Evolutionary conservation across 2,888 invertebrate genomes (phyloP), one percentile per base, ranked within the genome.

Genomic region (Nudaria mundana): DNA sequence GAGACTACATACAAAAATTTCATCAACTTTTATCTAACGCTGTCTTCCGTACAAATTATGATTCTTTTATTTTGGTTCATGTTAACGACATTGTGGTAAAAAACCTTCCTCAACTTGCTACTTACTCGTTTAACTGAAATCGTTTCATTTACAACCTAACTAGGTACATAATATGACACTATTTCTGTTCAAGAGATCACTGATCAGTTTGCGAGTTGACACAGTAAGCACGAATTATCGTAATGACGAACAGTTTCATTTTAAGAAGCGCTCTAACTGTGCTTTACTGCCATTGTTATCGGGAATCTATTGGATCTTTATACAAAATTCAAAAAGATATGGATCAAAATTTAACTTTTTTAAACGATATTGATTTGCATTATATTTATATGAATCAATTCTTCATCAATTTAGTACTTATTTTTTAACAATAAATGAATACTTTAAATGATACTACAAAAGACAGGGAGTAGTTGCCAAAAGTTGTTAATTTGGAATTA

Each of bases 201-300:
- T 15, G 38, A 39, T 26, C 20, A 28, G 56, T 47, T 64, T 52
- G 63, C 53, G 56, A 58, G 63, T 55, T 44, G 47, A 61, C 47
- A 54, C 50, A 42, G 53, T 62, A 63, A 73, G 76, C 77, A 76
- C 71, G 74, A 79, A 65, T 71, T 76, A 69, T 74, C 70, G 64
- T 72, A 77, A 71, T 73, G 63, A 66, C 67, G 60, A 59, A 68
- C 68, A 67, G 64, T 68, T 71, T 61, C 60, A 71, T 71, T 71
- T 56, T 61, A 64, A 52, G 49, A 62, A 75, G 52, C 59, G 53
- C 34, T 53, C 52, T 77, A 77, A 80, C 75, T 76, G 79, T 78
- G 75, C 40, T 52, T 60, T n/a, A n/a, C n/a, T n/a, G n/a, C n/a
- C n/a, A 30, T 42, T 30, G 13, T 38, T 34, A 43, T 38, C n/a